phyloP scores from a whole-genome alignment of 2,797 vertebrate genomes.

The Argentina silus region DNA sequence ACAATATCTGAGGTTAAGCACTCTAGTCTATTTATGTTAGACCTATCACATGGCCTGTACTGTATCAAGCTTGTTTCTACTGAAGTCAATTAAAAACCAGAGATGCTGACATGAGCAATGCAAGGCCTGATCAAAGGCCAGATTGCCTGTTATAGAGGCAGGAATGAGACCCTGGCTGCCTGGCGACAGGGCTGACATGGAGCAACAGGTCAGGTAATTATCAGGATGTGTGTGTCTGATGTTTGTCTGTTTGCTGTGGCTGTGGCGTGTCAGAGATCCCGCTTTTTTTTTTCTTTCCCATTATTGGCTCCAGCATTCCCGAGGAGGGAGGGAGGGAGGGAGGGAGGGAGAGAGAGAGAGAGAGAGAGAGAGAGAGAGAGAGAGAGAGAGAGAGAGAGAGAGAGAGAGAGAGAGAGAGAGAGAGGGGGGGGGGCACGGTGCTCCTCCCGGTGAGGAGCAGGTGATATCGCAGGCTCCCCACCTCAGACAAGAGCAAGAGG shows the following conservation, averaged over 20 bases:
- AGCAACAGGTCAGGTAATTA: conserved; percentile 87
- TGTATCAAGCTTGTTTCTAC: conserved; percentile 72
- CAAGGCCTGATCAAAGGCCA: conserved; percentile 76
- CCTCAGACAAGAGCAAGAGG: conserved; percentile 70
- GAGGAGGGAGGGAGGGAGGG: conserved; percentile 48
- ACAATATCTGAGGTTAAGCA: too few species aligned
- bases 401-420: conserved; percentile 28
- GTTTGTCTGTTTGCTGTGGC: conserved; percentile 72
- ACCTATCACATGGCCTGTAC: too few species aligned
- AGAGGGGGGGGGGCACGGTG: conserved; percentile 32
- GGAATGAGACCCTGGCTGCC: conserved; percentile 76
- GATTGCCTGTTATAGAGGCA: conserved; percentile 72
- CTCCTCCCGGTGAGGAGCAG: conserved; percentile 66
- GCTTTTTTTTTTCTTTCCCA: conserved; percentile 59
- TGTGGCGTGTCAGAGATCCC: conserved; percentile 22
- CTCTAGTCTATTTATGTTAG: too few species aligned
- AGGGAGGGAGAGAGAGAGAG: conserved; percentile 1
- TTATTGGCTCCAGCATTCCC: conserved; percentile 77
- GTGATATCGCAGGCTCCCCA: conserved; percentile 67
- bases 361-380: conserved; percentile 23
- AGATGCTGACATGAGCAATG: conserved; percentile 78
- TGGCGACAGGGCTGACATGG: conserved; percentile 74
- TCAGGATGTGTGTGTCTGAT: conserved; percentile 75
- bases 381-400: conserved; percentile 1
- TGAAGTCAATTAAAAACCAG: conserved; percentile 84